phyloP scores from a whole-genome alignment of 2,797 vertebrate species.

The Artibeus jamaicensis region DNA sequence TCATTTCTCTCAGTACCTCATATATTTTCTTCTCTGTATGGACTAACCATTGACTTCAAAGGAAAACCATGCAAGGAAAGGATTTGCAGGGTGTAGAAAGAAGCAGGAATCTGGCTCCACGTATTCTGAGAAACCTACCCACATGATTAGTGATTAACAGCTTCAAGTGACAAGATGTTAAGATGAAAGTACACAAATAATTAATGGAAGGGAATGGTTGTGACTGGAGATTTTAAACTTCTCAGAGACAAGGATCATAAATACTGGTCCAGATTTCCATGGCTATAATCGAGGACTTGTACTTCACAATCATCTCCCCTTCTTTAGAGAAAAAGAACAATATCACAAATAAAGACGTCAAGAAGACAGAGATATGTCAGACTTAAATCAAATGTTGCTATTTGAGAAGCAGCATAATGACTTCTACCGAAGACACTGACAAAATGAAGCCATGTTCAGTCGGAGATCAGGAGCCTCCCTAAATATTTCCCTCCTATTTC shows the following conservation, averaged over 20 bases:
- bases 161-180: constrained; percentile 65
- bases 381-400: neutral
- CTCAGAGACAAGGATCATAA: constrained; percentile 10
- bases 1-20: constrained; percentile 79
- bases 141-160: constrained; percentile 67
- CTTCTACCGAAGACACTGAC: neutral
- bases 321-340: neutral
- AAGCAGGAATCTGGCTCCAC: constrained; percentile 64
- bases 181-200: constrained; percentile 69
- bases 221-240: constrained; percentile 4
- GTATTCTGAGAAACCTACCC: constrained; percentile 58
- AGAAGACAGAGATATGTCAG: neutral
- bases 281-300: neutral
- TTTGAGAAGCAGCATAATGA: neutral
- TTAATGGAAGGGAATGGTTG: constrained; percentile 41
- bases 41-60: constrained; percentile 75
- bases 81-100: constrained; percentile 74
- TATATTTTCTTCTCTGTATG: constrained; percentile 75
- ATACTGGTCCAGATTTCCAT: neutral
- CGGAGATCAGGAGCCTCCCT: neutral
- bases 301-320: neutral
- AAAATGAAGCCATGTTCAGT: neutral
- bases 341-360: neutral
- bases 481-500: neutral
- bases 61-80: constrained; percentile 65